Percentiles rank a stretch among this genome's conserved stretches.
Conservation (phyloP, 2,113 vertebrate species). For the Diadophis punctatus region DNA sequence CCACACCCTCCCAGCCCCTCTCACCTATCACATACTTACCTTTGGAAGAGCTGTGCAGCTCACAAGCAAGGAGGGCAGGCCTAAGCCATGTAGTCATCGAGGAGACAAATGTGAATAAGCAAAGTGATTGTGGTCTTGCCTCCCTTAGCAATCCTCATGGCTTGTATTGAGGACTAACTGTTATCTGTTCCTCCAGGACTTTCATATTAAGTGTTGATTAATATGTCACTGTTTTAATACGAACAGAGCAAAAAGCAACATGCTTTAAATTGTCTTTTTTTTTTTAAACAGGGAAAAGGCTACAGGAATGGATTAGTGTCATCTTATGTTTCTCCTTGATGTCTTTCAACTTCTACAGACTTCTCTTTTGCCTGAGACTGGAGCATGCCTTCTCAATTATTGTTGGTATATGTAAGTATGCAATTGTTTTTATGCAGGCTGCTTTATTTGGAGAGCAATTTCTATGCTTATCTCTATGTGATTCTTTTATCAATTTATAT, state of each 20-base stretch:
- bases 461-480: neutral
- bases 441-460: neutral
- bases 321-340: slow-evolving; percentile 91
- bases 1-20: too few species aligned
- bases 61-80: too few species aligned
- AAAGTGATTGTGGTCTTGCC: neutral
- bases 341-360: slow-evolving; percentile 86
- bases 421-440: neutral
- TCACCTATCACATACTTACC: too few species aligned
- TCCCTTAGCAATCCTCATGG: neutral
- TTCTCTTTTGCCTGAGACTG: slow-evolving; percentile 84
- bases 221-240: neutral
- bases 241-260: neutral
- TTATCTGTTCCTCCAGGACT: neutral
- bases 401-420: slow-evolving; percentile 81
- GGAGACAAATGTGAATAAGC: neutral
- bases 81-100: too few species aligned
- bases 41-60: too few species aligned
- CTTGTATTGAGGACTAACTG: neutral
- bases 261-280: neutral
- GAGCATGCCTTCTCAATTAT: slow-evolving; percentile 81
- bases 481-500: neutral
- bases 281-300: slow-evolving; percentile 80
- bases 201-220: neutral
- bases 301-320: slow-evolving; percentile 93